Base-by-base conservation (phyloP, 2,888 invertebrate species). In the Athalia rosae region DNA sequence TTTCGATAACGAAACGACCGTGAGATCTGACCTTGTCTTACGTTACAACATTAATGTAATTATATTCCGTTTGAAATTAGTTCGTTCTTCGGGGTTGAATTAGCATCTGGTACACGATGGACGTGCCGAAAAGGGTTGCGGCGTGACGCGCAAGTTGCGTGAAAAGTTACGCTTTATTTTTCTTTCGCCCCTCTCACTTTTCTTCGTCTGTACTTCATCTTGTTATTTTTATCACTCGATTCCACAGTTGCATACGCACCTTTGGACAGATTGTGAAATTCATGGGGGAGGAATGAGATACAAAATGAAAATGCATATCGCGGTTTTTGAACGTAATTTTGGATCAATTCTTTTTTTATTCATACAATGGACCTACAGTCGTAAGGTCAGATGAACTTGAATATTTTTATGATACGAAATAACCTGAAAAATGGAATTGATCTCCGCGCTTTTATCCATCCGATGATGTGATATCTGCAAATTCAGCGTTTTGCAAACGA, bases 31-130 rank as follows among this genome's bases (percentile, higher is more conserved):
- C 69, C 50, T 8, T 28, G 53, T 11, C 50, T 71, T 58, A 56
- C 67, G 50, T 58, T 58, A 58, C 58, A 71, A 71, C 45, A 4
- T 28, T 28, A 58, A 71, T 56, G 58, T 71, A 71, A 71, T 71
- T 71, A 58, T 7, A 71, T 58, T 71, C 45, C 58, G 58, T 71
- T 71, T 4, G 71, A 58, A 71, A 56, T 71, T 71, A 58, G 58
- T 56, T 71, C 71, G 28, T 71, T 58, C 58, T 58, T 48, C 41
- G 48, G 41, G n/a, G 11, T n/a, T 41, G 69, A 69, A 69, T 69
- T 69, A 69, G 69, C 69, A 69, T 69, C 50, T 41, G 50, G n/a
- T 48, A 48, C 11, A 48, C 56, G 28, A 50, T 41, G n/a, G 56
- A 53, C 43, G 41, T 53, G 56, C 41, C 28, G 28, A 2, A 28